Base-by-base conservation (phyloP, 2,888 invertebrate genomes). In the Dione vanillae region DNA sequence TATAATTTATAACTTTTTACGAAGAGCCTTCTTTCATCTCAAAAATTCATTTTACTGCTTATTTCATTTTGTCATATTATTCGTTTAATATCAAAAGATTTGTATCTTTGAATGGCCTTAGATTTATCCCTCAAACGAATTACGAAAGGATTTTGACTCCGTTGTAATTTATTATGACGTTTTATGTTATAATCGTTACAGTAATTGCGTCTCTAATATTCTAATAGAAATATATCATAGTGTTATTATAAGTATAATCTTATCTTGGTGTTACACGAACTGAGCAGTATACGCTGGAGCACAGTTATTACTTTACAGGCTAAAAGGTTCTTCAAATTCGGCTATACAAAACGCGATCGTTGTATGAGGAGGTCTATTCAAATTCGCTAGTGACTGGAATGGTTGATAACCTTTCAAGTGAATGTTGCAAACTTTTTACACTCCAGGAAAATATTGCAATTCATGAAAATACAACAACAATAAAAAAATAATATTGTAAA, bases 311-410 rank as follows among this genome's bases (percentile, higher is more conserved):
- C 62, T 64, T 69, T 54, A 64, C 45, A 11, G 14, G 16, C 40
- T 69, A 69, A 69, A 64, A 69, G 65, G 65, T 65, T 67, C 51
- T 54, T 80, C 78, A 81, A 40, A 85, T 84, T 83, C 80, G 76
- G 78, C 80, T 81, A 81, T 85, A 83, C 84, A 82, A 80, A 77
- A 75, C 77, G 73, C 81, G 77, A 87, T 87, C 88, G 85, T 88
- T 83, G 84, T 72, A 78, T 73, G 78, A 80, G 78, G 74, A 79
- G 78, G 79, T 79, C 83, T 78, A 84, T 87, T 87, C 82, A 83
- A 78, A 67, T 66, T 70, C 76, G 75, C 75, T 76, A 81, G 83
- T 80, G 82, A 78, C 71, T 79, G 75, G 86, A 87, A 89, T 87
- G 75, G 77, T 76, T 80, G 85, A 89, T 88, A 85, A 81, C 83